A percentile compares a stretch with the other conserved stretches of the same genome.
Evolutionary conservation across 2,797 vertebrate genomes (phyloP).

Genomic region (Octomys mimax): DNA sequence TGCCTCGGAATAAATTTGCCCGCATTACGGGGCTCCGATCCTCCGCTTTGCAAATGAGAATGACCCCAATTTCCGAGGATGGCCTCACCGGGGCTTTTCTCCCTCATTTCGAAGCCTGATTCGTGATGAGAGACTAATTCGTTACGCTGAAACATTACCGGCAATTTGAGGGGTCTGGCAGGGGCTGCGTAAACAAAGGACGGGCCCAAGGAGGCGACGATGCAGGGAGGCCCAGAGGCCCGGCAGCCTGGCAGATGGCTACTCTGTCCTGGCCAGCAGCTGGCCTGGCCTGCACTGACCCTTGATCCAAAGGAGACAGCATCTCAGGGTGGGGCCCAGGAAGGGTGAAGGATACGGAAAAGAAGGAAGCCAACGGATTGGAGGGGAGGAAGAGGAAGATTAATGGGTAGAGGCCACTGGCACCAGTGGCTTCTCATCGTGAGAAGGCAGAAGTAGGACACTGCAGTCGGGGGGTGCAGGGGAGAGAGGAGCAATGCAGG

Average conservation of each 20-base stretch:
- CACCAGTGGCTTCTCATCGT: not conserved
- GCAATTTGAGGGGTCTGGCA: constrained; percentile 98
- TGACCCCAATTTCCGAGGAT: constrained; percentile 99
- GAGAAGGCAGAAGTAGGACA: not conserved
- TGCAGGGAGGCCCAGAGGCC: constrained; percentile 67
- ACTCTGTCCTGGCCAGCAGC: constrained; percentile 69
- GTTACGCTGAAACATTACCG: constrained; percentile 99
- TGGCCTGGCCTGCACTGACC: constrained; percentile 54
- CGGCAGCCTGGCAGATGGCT: constrained; percentile 77
- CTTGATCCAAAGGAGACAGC: constrained; percentile 10
- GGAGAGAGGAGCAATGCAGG: not conserved
- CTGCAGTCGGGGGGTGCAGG: not conserved
- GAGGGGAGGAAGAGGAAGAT: not conserved
- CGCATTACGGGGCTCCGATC: constrained; percentile 95
- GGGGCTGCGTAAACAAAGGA: constrained; percentile 93
- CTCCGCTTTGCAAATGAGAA: constrained; percentile 99
- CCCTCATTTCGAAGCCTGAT: constrained; percentile 96
- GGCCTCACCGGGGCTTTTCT: constrained; percentile 94
- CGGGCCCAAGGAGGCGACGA: constrained; percentile 85
- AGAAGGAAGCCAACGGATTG: constrained; percentile 81
- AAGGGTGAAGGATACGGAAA: constrained; percentile 75
- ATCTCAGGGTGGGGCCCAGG: not conserved
- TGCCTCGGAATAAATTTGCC: constrained; percentile 95
- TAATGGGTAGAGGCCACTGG: not conserved
- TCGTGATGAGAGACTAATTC: constrained; percentile 99